These are phyloP conservation scores for Pristionchus maxplancki DNA, from an alignment of 2,888 invertebrate species.

Conservation along the genomic window DNA sequence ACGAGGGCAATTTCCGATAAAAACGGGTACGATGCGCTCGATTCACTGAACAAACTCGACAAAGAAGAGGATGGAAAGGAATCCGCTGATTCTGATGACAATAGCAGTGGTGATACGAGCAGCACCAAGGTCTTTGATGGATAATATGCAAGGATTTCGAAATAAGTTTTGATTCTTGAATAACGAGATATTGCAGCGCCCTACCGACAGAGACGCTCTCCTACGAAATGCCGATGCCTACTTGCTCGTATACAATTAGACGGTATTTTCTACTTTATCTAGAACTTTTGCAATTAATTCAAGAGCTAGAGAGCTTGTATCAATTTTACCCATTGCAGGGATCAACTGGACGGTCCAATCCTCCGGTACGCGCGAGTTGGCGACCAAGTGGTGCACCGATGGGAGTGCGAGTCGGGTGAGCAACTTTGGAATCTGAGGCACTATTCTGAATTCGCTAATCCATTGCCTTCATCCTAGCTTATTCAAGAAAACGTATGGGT, in stretches of 20 bases:
- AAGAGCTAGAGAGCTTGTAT: no score
- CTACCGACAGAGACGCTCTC: slow-evolving; percentile 71
- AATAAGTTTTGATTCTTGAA: background rate
- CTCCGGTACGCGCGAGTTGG: slow-evolving; percentile 76
- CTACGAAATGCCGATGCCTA: slow-evolving; percentile 74
- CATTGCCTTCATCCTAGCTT: no score
- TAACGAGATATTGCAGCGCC: slow-evolving; percentile 64
- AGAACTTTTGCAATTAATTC: no score
- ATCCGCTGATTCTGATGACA: background rate
- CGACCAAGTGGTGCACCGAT: slow-evolving; percentile 77
- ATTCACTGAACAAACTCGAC: background rate
- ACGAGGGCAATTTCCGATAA: background rate
- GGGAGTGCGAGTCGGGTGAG: slow-evolving; percentile 76
- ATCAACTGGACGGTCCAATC: slow-evolving; percentile 76
- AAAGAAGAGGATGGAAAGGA: background rate
- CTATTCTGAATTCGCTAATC: no score
- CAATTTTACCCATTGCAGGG: slow-evolving; percentile 47
- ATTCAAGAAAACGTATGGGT: no score
- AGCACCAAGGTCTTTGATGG: background rate
- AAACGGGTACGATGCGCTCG: background rate
- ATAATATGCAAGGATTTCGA: background rate
- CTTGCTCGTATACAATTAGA: slow-evolving; percentile 75
- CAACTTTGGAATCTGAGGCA: no score
- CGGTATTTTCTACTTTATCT: background rate
- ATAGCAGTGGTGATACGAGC: background rate